Conservation (phyloP, 2,888 invertebrate genomes). For the Lutraria lutraria region DNA sequence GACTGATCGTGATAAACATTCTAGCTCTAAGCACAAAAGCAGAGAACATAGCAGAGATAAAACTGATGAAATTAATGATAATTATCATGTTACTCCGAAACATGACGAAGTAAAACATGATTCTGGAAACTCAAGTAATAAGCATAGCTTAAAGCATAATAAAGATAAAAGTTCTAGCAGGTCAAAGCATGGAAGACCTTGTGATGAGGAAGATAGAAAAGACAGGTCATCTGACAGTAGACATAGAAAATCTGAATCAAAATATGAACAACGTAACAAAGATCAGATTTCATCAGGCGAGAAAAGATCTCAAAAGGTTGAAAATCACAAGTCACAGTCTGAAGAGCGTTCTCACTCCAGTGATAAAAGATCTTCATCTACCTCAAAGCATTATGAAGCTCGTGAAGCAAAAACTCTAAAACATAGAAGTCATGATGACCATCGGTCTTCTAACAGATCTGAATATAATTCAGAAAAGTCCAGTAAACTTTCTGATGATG, state of each 20-base stretch:
- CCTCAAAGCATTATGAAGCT: constrained; percentile 28
- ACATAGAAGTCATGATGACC: not conserved
- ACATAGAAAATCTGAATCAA: not conserved
- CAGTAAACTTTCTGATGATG: not conserved
- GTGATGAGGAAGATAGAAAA: not conserved
- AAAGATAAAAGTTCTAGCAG: constrained; percentile 22
- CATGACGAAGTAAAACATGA: not conserved
- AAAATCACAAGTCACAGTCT: not conserved
- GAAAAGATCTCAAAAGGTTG: not conserved
- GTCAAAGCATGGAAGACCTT: not conserved
- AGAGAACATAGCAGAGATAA: not conserved
- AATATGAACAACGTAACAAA: not conserved
- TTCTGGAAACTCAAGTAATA: not conserved
- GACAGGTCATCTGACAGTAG: not conserved
- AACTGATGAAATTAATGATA: not conserved
- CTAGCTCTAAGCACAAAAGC: constrained; percentile 11
- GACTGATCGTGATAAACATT: constrained; percentile 23
- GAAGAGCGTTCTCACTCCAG: not conserved
- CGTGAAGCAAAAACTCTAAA: constrained; percentile 17
- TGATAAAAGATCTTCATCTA: constrained; percentile 10
- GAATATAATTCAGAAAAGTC: not conserved
- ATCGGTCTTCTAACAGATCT: not conserved
- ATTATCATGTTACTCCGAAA: not conserved
- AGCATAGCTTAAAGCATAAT: constrained; percentile 7
- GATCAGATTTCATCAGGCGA: not conserved